phyloP scores from a whole-genome alignment of 2,797 vertebrate species.

The Muscicapa comitata region DNA sequence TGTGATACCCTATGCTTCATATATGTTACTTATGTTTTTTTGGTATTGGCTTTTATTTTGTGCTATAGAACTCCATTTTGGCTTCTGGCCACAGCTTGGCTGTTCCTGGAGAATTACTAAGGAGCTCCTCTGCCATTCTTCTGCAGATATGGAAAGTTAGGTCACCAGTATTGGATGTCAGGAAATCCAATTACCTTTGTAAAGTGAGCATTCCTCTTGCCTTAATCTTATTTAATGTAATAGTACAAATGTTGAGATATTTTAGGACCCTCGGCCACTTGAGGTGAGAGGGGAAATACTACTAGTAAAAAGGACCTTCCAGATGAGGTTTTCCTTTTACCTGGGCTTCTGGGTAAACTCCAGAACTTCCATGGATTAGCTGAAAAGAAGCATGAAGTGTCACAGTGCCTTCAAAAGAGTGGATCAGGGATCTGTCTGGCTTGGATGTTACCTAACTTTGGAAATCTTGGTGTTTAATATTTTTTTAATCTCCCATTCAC shows the following conservation, averaged over 20 bases:
- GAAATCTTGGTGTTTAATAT: background rate
- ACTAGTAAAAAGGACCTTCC: background rate
- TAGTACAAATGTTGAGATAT: background rate
- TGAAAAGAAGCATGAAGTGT: background rate
- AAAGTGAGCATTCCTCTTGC: background rate
- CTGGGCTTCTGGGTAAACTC: background rate
- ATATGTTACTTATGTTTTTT: background rate
- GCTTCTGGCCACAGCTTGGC: background rate
- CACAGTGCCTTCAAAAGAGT: background rate
- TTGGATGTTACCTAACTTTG: background rate
- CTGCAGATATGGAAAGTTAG: background rate
- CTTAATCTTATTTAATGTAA: background rate
- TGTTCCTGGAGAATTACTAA: background rate
- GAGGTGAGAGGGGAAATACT: background rate
- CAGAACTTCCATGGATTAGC: background rate
- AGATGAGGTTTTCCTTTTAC: background rate
- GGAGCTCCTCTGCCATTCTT: background rate
- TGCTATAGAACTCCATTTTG: background rate
- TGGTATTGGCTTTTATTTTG: background rate
- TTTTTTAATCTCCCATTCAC: background rate
- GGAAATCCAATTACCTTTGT: background rate
- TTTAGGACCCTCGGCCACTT: background rate
- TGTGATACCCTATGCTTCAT: background rate
- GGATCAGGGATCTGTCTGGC: background rate
- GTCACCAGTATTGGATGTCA: background rate